phyloP scores from a whole-genome alignment of 2,113 vertebrate species.

The Saccopteryx leptura region DNA sequence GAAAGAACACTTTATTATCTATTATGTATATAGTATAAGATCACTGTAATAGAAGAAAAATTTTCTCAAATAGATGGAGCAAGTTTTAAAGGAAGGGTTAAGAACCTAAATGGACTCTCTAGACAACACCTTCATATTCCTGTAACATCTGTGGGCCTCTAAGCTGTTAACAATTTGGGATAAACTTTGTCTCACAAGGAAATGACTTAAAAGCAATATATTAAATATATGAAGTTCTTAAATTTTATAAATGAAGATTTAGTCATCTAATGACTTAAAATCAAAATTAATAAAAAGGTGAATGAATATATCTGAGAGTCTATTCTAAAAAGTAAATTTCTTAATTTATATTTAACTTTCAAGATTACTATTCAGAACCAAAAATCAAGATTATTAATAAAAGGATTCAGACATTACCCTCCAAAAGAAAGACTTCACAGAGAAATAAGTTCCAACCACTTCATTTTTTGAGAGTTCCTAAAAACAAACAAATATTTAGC shows the following conservation, averaged over 20 bases:
- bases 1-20: neutral
- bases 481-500: conserved; percentile 81
- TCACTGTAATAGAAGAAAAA: neutral
- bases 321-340: conserved; percentile 58
- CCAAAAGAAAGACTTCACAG: conserved; percentile 85
- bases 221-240: conserved; percentile 10
- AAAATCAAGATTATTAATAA: conserved; percentile 57
- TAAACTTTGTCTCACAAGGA: conserved; percentile 9
- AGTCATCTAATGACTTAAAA: neutral
- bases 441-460: conserved; percentile 83
- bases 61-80: neutral
- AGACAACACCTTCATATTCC: neutral
- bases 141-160: neutral
- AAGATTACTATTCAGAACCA: conserved; percentile 44
- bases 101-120: neutral
- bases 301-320: conserved; percentile 24
- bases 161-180: conserved; percentile 14
- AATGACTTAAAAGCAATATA: neutral
- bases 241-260: conserved; percentile 18
- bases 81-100: neutral
- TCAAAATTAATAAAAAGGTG: conserved; percentile 32
- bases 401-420: conserved; percentile 80
- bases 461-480: conserved; percentile 84
- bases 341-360: conserved; percentile 44
- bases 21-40: conserved; percentile 6